phyloP scores from a whole-genome alignment of 2,888 invertebrate species.

The Cephus pulcher region DNA sequence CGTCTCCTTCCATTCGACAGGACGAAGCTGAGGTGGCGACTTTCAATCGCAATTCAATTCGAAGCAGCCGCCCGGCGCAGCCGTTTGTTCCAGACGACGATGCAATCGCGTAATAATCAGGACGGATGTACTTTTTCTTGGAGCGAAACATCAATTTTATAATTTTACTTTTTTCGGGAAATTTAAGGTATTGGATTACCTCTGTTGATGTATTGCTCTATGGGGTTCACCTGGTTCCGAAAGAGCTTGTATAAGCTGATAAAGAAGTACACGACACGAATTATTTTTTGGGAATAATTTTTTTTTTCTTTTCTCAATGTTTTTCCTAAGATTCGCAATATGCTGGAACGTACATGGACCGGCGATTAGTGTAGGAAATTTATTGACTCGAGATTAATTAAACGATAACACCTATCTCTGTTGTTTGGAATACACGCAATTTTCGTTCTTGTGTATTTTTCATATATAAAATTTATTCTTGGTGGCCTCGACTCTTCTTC shows the following conservation, averaged over 20 bases:
- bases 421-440: neutral
- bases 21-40: slow-evolving; percentile 20
- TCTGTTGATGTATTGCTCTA: neutral
- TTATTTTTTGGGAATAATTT: neutral
- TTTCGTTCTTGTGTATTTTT: neutral
- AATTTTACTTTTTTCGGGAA: neutral
- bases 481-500: neutral
- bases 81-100: neutral
- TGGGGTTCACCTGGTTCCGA: neutral
- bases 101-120: neutral
- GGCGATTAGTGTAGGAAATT: too few relatives aligned
- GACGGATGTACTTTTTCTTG: neutral
- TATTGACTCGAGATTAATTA: too few relatives aligned
- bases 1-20: neutral
- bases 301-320: too few relatives aligned
- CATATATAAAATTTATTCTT: neutral
- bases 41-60: slow-evolving; percentile 22
- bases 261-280: neutral
- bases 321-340: too few relatives aligned
- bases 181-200: neutral
- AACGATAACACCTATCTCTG: too few relatives aligned
- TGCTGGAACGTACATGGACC: too few relatives aligned
- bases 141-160: neutral
- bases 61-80: neutral
- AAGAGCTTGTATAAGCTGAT: too few relatives aligned